Evolutionary conservation across 1,140 invertebrate genomes (phyloP).

Genomic region (Xylocopa sonorina): DNA sequence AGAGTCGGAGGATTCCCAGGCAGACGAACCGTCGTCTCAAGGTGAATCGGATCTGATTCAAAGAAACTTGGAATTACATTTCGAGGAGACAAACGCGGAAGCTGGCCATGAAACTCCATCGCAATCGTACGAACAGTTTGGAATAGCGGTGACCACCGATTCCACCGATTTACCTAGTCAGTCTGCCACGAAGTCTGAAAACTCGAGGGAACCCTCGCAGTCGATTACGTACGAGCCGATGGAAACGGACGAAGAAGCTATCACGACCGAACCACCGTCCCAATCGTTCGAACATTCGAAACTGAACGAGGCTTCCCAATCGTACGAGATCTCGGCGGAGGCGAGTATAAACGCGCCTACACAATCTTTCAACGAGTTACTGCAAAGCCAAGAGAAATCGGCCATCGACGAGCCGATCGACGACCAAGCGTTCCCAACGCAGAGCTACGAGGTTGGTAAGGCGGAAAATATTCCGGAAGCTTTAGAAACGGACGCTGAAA

Average conservation of each 20-base stretch:
- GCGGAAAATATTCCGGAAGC: constrained; percentile 70
- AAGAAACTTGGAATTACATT: constrained; percentile 58
- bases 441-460: constrained; percentile 78
- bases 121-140: constrained; percentile 76
- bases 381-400: constrained; percentile 67
- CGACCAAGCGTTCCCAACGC: constrained; percentile 77
- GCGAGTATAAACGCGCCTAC: constrained; percentile 72
- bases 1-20: constrained; percentile 36
- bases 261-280: constrained; percentile 68
- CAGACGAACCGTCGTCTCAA: constrained; percentile 64
- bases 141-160: constrained; percentile 57
- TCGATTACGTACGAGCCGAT: constrained; percentile 70
- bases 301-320: constrained; percentile 70
- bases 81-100: constrained; percentile 64
- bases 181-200: constrained; percentile 73
- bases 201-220: constrained; percentile 70
- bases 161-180: constrained; percentile 74
- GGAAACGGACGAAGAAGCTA: constrained; percentile 67
- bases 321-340: constrained; percentile 63
- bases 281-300: constrained; percentile 76
- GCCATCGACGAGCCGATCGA: constrained; percentile 65
- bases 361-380: constrained; percentile 77
- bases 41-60: constrained; percentile 41
- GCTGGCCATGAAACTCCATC: constrained; percentile 75
- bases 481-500: constrained; percentile 74